phyloP scores from a whole-genome alignment of 2,113 vertebrate species.

The Sylvia atricapilla region DNA sequence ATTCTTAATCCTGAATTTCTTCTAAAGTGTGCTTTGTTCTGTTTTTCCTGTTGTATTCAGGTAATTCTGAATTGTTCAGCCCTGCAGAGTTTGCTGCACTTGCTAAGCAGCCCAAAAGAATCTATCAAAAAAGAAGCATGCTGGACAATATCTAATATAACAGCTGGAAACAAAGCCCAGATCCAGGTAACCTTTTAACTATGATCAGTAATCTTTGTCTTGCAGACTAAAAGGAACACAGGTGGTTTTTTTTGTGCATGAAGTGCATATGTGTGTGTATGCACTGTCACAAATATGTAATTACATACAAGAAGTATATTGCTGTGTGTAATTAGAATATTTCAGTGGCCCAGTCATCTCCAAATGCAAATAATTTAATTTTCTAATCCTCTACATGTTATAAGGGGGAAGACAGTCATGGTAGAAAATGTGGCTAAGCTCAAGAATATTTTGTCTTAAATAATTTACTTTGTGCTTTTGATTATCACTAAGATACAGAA shows the following conservation, averaged over 20 bases:
- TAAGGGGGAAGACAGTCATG: neutral
- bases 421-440: neutral
- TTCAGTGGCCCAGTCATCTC: neutral
- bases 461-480: neutral
- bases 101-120: constrained; percentile 95
- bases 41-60: constrained; percentile 65
- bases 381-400: neutral
- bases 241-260: neutral
- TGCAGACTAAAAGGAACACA: neutral
- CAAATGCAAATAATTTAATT: neutral
- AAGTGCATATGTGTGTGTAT: neutral
- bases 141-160: constrained; percentile 99
- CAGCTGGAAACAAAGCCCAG: constrained; percentile 95
- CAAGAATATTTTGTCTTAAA: neutral
- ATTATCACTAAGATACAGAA: neutral
- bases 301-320: neutral
- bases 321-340: neutral
- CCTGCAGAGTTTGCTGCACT: constrained; percentile 92
- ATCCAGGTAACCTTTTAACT: constrained; percentile 85
- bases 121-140: constrained; percentile 99
- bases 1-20: neutral
- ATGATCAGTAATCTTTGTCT: neutral
- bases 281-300: neutral
- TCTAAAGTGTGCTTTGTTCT: neutral
- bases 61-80: constrained; percentile 98